A percentile compares a stretch with the other conserved stretches of the same genome.
phyloP scores from a whole-genome alignment of 2,113 vertebrate genomes.

The Corythoichthys haematopterus region DNA sequence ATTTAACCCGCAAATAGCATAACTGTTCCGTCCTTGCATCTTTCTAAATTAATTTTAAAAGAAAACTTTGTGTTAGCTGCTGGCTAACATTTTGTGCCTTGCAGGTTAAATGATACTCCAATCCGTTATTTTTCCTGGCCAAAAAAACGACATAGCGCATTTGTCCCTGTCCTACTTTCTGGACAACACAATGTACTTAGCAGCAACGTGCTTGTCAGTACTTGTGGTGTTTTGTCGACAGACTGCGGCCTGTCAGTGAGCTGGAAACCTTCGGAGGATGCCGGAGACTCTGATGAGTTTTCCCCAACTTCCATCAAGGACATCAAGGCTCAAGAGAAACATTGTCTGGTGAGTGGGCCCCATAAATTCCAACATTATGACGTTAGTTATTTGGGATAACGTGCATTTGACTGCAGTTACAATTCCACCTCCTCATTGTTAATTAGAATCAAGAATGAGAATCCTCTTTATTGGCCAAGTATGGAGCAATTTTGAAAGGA shows the following conservation, averaged over 20 bases:
- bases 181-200: not conserved
- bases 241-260: slow-evolving; percentile 57
- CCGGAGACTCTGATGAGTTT: slow-evolving; percentile 17
- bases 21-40: no score
- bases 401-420: not conserved
- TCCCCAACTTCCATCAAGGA: slow-evolving; percentile 27
- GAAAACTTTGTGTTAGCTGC: not conserved
- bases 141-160: not conserved
- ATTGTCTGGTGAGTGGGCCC: slow-evolving; percentile 26
- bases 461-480: no score
- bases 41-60: not conserved
- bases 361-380: not conserved
- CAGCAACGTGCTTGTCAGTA: not conserved
- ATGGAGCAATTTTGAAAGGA: no score
- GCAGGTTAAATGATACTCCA: not conserved
- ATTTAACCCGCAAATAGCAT: no score
- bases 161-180: not conserved
- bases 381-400: not conserved
- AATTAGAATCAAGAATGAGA: no score
- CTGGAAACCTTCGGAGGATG: slow-evolving; percentile 26
- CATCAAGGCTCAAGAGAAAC: slow-evolving; percentile 14
- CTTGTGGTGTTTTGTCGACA: slow-evolving; percentile 19
- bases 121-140: not conserved
- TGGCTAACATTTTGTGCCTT: not conserved
- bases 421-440: not conserved